phyloP scores from a whole-genome alignment of 2,113 vertebrate species.

The Callospermophilus lateralis region DNA sequence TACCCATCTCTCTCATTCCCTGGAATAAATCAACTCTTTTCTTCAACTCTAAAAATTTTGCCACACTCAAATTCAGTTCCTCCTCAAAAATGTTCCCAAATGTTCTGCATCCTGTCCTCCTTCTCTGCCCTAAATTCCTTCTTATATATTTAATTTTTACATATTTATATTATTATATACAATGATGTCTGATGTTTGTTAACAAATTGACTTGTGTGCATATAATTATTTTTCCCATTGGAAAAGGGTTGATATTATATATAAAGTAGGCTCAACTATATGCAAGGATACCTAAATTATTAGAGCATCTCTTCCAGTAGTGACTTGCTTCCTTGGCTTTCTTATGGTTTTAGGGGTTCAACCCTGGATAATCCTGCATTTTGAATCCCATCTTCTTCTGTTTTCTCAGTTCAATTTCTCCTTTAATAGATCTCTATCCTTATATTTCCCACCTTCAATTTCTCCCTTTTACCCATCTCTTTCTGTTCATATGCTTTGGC shows the following conservation, averaged over 20 bases:
- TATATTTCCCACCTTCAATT: rapidly evolving
- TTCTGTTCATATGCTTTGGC: too few relatives aligned
- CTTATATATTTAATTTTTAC: neutral
- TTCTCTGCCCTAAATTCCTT: neutral
- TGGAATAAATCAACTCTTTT: too few relatives aligned
- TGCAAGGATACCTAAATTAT: neutral
- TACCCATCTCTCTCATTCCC: neutral
- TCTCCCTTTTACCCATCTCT: neutral
- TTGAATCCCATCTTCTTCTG: neutral
- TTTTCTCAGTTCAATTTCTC: neutral
- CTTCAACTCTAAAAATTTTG: neutral
- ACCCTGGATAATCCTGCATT: too few relatives aligned
- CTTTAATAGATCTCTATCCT: neutral
- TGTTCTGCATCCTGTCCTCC: neutral
- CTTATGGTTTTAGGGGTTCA: neutral
- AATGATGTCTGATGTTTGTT: neutral
- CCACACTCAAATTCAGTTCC: neutral
- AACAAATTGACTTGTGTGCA: neutral
- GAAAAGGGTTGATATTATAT: neutral
- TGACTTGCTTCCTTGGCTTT: neutral
- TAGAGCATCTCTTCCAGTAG: rapidly evolving
- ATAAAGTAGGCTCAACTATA: neutral
- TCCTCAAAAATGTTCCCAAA: neutral
- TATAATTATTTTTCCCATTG: neutral
- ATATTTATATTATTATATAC: neutral